Conservation (phyloP, 2,888 invertebrate species). For the Apocheima hispidaria region DNA sequence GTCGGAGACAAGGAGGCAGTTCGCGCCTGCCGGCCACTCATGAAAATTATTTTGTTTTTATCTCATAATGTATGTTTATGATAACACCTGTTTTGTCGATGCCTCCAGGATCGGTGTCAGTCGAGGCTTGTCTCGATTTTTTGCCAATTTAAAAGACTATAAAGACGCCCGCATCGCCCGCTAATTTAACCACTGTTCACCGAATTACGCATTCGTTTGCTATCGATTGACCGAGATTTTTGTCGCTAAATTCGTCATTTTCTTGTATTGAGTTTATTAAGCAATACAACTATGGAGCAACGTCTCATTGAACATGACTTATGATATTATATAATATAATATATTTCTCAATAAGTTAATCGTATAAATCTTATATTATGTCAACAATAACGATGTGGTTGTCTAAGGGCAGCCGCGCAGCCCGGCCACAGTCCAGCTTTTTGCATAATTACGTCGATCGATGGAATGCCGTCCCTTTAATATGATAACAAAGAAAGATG, state of each 20-base stretch:
- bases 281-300: too few species aligned
- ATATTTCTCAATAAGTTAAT: conserved; percentile 78
- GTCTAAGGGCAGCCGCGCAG: conserved; percentile 79
- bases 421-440: conserved; percentile 79
- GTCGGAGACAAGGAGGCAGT: conserved; percentile 83
- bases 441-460: conserved; percentile 82
- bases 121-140: conserved; percentile 81
- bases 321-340: conserved; percentile 53
- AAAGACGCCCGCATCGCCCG: conserved; percentile 83
- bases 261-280: too few species aligned
- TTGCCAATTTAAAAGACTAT: conserved; percentile 85
- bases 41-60: conserved; percentile 86
- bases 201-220: conserved; percentile 75
- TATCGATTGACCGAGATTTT: conserved; percentile 33
- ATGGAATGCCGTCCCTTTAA: conserved; percentile 81
- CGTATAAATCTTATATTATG: conserved; percentile 81
- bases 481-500: conserved; percentile 84
- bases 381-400: conserved; percentile 82
- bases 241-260: conserved; percentile 23
- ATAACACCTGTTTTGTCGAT: conserved; percentile 86
- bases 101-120: conserved; percentile 85
- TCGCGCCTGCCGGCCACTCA: conserved; percentile 85
- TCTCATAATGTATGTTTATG: conserved; percentile 86
- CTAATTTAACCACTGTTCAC: conserved; percentile 85
- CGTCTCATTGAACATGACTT: conserved; percentile 16